Base-by-base conservation (phyloP, 2,888 invertebrate species). In the Cryptocheilus praepositus region DNA sequence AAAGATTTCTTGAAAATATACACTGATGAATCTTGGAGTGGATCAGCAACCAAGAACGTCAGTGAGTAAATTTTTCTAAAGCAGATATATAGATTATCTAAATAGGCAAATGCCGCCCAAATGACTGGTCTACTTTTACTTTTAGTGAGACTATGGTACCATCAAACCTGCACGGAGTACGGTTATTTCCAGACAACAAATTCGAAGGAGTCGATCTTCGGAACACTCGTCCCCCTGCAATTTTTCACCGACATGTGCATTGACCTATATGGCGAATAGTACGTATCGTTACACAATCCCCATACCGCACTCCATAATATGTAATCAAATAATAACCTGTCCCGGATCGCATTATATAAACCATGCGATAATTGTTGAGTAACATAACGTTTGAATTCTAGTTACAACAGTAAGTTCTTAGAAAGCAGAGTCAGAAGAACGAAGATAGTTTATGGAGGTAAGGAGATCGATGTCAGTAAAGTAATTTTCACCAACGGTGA, bases 121-220 rank as follows among this genome's bases (percentile, higher is more conserved):
- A 11, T 36, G 13, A 36, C 7, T 11, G 36, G 36, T 7, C 8
- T 11, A 2, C 36, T 36, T 36, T 36, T 36, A 36, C 36, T 36
- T 36, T 36, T 88, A 94, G 94, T 91, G 86, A 92, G 95, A 0
- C 92, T 93, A 54, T 96, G 96, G 96, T 91, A 90, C 1, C 96
- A 94, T 86, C 96, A 96, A 89, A 95, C 95, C 0, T 97, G 97
- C 86, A 93, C 93, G 59, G 96, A 97, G 89, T 96, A 93, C 86
- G 96, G 96, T 61, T 96, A 93, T 91, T 96, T 92, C 89, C 95
- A 95, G 89, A 93, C 94, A 2, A 93, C 95, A 0, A 91, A 89
- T 69, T 91, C 92, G 13, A 57, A 79, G 0, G 83, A 89, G 0
- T 92, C 93, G 70, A 93, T 94, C 0, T 94, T 94, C 89, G 92